phyloP scores from a whole-genome alignment of 2,888 invertebrate species.

The Herminia tarsipennalis region DNA sequence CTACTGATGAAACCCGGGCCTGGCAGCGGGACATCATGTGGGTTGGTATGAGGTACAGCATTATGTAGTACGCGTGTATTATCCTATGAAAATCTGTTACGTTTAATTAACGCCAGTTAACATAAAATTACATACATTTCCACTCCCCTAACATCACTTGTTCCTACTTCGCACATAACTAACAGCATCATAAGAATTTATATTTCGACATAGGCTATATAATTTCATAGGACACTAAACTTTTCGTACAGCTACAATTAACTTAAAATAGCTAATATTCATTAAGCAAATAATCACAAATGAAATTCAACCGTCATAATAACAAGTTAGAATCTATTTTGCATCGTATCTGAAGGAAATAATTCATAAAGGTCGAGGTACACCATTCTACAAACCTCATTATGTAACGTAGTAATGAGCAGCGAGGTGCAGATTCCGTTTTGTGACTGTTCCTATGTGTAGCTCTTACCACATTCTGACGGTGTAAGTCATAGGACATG shows the following conservation, averaged over 20 bases:
- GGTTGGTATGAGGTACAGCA: too few relatives aligned
- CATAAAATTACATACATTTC: background rate
- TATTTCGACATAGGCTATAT: conserved; percentile 10
- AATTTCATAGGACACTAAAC: conserved; percentile 25
- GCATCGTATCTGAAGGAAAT: conserved; percentile 26
- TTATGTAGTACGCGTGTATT: too few relatives aligned
- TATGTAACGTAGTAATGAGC: conserved; percentile 60
- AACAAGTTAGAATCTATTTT: conserved; percentile 30
- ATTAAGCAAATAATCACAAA: conserved; percentile 20
- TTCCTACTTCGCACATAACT: background rate
- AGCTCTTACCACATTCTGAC: conserved; percentile 34
- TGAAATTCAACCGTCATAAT: conserved; percentile 18
- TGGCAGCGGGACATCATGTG: too few relatives aligned
- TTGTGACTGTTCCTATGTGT: conserved; percentile 53
- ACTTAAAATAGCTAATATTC: conserved; percentile 30
- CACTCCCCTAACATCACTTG: background rate
- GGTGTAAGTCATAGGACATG: too few relatives aligned
- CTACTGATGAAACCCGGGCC: too few relatives aligned
- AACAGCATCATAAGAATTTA: conserved; percentile 1
- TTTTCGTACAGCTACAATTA: conserved; percentile 22
- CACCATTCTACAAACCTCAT: conserved; percentile 57
- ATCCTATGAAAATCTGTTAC: too few relatives aligned
- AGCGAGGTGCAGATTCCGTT: conserved; percentile 58
- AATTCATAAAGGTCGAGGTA: conserved; percentile 50
- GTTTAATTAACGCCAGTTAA: too few relatives aligned